phyloP scores from a whole-genome alignment of 2,113 vertebrate genomes.

The Chamaea fasciata region DNA sequence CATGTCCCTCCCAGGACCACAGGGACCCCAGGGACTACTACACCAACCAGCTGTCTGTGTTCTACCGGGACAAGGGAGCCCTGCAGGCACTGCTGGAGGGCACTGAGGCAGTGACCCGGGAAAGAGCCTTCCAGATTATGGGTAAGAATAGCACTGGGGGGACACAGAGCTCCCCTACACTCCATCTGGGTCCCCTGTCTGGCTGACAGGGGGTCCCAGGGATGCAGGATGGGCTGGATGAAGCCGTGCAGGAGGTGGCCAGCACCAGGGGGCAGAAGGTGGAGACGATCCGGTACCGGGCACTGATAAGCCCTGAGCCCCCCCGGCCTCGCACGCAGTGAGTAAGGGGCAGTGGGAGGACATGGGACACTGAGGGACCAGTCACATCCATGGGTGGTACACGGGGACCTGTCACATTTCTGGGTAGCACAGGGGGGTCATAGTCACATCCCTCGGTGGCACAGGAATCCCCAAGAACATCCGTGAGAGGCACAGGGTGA shows the following conservation, averaged over 20 bases:
- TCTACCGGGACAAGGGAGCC: background rate
- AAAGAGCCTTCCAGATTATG: background rate
- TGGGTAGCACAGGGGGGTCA: background rate
- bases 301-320: background rate
- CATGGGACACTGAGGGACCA: background rate
- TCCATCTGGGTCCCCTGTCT: background rate
- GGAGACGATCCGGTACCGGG: background rate
- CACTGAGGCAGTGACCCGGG: background rate
- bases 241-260: background rate
- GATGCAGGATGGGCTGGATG: background rate
- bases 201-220: background rate
- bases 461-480: background rate
- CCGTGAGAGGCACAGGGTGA: background rate
- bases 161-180: background rate
- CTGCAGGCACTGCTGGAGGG: background rate
- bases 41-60: background rate
- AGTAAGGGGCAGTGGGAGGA: background rate
- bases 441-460: background rate
- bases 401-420: rapidly evolving
- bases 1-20: background rate
- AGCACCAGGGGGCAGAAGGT: background rate
- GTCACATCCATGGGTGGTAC: background rate
- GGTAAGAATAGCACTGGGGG: background rate
- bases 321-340: background rate
- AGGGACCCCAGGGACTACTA: background rate